Evolutionary conservation across 1,140 invertebrate species (phyloP), one percentile per base, ranked within the genome.

Genomic region (Acromyrmex echinatior): DNA sequence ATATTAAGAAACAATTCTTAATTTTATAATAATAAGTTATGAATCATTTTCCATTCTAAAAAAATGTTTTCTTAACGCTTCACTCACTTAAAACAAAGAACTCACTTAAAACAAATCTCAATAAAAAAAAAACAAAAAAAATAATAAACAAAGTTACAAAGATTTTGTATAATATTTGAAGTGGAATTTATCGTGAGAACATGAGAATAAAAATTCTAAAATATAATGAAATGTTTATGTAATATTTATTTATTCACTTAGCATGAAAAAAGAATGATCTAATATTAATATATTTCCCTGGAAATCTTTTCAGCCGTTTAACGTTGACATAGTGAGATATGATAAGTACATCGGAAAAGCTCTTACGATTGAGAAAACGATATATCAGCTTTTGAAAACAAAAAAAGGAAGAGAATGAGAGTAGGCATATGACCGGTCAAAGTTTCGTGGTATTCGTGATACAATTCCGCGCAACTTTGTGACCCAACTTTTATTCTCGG

Each of bases 391-490:
- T 74, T 45, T 84, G 49, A 84, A 84, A 74, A 56, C 6, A 28
- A 39, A 25, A 62, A 62, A 76, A 62, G 45, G 1, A 68, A 18
- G 10, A 49, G 3, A 74, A 62, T n/a, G 31, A 39, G 80, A 74
- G 21, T 35, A 60, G 14, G 45, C 56, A 51, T 62, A 76, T 84
- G 80, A 62, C 70, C 56, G 56, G 39, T 51, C 58, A 25, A 76
- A 84, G 56, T 84, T 84, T 39, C n/a, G 70, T 84, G 80, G 80
- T 45, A 84, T 84, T 84, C 80, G 70, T 84, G 80, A 84, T 84
- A 84, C 80, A 76, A 84, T 84, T 84, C 80, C 80, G 80, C 70
- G 25, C 56, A 84, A 84, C 80, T 84, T 84, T 84, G 80, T 84
- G 80, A 84, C 80, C 80, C 56, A 84, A 84, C 80, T 84, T 84